Conservation (phyloP, 2,888 invertebrate species). For the Carabus problematicus region DNA sequence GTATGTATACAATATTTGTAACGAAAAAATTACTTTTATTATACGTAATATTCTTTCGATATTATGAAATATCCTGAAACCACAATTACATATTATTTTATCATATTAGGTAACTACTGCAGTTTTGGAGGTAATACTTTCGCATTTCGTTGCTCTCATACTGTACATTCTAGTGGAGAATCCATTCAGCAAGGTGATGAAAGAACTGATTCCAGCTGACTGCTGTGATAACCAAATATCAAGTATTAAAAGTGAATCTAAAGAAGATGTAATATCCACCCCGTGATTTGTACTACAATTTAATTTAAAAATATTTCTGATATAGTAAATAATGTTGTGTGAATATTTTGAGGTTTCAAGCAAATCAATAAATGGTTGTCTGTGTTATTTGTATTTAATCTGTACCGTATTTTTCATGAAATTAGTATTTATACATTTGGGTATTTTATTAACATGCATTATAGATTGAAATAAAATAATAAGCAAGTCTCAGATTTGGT, state of each 20-base stretch:
- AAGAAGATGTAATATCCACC: neutral
- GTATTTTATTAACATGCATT: no score
- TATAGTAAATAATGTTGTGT: no score
- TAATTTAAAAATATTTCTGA: no score
- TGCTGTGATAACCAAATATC: neutral
- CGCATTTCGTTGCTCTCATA: conserved; percentile 59
- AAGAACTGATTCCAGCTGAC: conserved; percentile 47
- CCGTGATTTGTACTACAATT: no score
- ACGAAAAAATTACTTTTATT: neutral
- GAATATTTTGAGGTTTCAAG: no score
- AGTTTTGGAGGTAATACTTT: conserved; percentile 60
- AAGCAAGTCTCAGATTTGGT: no score
- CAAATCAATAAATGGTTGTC: no score
- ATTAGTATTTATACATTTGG: no score
- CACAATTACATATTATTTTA: neutral
- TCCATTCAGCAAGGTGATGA: conserved; percentile 63
- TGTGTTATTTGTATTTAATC: no score
- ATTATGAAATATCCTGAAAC: neutral
- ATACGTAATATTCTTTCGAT: no score
- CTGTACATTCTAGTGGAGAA: conserved; percentile 65
- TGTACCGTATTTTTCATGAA: no score
- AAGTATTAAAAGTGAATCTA: conserved; percentile 2
- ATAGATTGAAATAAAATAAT: no score
- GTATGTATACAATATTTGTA: conserved; percentile 49
- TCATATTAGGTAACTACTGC: conserved; percentile 48